phyloP scores from a whole-genome alignment of 2,797 vertebrate genomes.

The Apogon talboti region DNA sequence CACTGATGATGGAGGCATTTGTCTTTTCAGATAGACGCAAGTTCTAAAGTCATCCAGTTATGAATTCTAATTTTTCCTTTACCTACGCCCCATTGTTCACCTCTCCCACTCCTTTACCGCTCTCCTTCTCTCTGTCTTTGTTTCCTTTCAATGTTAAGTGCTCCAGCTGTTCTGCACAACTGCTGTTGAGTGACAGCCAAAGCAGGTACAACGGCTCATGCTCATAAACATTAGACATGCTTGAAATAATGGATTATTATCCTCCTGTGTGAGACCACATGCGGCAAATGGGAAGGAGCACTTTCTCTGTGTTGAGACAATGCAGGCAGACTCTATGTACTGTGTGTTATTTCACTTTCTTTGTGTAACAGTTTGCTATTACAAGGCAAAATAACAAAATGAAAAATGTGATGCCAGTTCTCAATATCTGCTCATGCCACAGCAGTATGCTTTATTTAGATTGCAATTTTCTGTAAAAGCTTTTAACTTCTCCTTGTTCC shows the following conservation, averaged over 20 bases:
- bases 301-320: constrained; percentile 9
- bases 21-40: no score
- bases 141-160: constrained; percentile 37
- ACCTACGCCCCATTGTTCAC: not conserved
- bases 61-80: not conserved
- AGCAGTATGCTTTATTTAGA: no score
- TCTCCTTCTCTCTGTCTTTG: constrained; percentile 7
- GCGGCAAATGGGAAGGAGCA: constrained; percentile 13
- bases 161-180: constrained; percentile 19
- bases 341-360: not conserved
- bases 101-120: not conserved
- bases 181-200: constrained; percentile 29
- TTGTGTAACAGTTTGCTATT: no score
- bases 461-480: no score
- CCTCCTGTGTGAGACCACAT: constrained; percentile 24
- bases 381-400: no score
- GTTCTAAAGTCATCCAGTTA: not conserved
- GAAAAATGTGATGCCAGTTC: no score
- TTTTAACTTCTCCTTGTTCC: no score
- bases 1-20: no score
- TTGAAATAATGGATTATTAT: constrained; percentile 28
- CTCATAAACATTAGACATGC: constrained; percentile 42
- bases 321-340: not conserved
- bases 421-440: no score
- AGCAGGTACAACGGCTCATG: constrained; percentile 3